Evolutionary conservation across 2,797 vertebrate genomes (phyloP).

Genomic region (Otolemur crassicaudatus): DNA sequence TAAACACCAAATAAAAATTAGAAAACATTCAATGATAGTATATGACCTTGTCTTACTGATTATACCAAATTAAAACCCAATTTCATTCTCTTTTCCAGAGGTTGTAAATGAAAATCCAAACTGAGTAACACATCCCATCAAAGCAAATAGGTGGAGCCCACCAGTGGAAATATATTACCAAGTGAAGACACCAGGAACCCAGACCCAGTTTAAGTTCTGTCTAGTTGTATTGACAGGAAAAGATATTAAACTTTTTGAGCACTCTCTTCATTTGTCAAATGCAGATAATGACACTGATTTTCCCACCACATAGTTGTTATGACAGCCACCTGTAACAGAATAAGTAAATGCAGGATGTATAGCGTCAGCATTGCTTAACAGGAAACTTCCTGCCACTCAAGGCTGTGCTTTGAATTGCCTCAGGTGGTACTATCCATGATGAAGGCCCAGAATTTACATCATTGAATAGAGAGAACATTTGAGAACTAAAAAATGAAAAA

Average conservation of each 20-base stretch:
- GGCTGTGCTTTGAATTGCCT: not conserved
- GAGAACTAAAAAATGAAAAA: not conserved
- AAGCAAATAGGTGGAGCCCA: not conserved
- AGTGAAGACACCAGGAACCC: not conserved
- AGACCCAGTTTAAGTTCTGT: not conserved
- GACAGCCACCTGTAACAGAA: not conserved
- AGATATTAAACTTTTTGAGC: not conserved
- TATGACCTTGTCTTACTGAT: not conserved
- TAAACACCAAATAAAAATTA: not conserved
- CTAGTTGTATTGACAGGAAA: not conserved
- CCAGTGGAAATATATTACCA: not conserved
- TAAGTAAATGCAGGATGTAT: accelerated
- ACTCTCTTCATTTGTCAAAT: not conserved
- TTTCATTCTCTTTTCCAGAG: not conserved
- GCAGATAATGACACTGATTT: not conserved
- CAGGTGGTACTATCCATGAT: not conserved
- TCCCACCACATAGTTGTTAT: too few species aligned
- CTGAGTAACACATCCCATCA: not conserved
- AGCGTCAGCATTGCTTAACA: not conserved
- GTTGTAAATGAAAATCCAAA: not conserved
- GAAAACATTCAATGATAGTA: not conserved
- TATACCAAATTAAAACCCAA: not conserved
- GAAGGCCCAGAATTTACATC: not conserved
- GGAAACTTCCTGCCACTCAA: not conserved
- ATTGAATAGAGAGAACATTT: not conserved